Percentiles rank a stretch among this genome's conserved stretches.
Evolutionary conservation across 2,113 vertebrate genomes (phyloP).

Genomic region (Paramisgurnus dabryanus): DNA sequence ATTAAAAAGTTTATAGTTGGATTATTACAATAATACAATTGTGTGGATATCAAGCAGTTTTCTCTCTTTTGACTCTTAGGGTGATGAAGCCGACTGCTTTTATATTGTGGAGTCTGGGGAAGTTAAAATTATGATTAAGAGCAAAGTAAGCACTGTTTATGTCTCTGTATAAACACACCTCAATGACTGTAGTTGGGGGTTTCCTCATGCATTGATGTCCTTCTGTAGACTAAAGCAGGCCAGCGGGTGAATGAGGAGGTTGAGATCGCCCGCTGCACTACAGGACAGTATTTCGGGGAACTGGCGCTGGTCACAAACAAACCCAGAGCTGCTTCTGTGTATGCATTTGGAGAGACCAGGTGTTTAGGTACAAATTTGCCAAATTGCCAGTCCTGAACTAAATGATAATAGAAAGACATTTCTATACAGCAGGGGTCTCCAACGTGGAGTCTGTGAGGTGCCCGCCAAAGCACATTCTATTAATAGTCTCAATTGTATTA

Average conservation of each 20-base stretch:
- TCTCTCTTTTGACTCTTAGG: constrained; percentile 72
- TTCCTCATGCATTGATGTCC: background rate
- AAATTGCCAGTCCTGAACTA: no score
- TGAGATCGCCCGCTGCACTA: constrained; percentile 87
- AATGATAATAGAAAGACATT: no score
- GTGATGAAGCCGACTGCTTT: constrained; percentile 91
- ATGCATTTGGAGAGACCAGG: constrained; percentile 88
- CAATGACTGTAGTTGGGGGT: background rate
- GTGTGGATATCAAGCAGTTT: background rate
- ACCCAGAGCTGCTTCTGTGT: constrained; percentile 91
- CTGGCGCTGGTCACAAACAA: constrained; percentile 95
- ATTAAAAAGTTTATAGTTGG: no score
- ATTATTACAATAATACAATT: no score
- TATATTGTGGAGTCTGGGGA: constrained; percentile 92
- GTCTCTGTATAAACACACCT: background rate
- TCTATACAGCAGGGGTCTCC: no score
- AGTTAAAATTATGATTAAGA: constrained; percentile 85
- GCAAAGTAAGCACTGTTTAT: constrained; percentile 62
- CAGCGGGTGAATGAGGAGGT: constrained; percentile 84
- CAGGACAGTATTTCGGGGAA: constrained; percentile 95
- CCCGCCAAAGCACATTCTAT: no score
- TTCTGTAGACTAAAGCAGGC: constrained; percentile 76
- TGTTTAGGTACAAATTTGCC: constrained; percentile 82
- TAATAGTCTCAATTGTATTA: no score
- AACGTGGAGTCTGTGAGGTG: no score